Percentiles rank a stretch among this genome's conserved stretches.
phyloP scores from a whole-genome alignment of 1,140 invertebrate species.

The Aporrectodea caliginosa region DNA sequence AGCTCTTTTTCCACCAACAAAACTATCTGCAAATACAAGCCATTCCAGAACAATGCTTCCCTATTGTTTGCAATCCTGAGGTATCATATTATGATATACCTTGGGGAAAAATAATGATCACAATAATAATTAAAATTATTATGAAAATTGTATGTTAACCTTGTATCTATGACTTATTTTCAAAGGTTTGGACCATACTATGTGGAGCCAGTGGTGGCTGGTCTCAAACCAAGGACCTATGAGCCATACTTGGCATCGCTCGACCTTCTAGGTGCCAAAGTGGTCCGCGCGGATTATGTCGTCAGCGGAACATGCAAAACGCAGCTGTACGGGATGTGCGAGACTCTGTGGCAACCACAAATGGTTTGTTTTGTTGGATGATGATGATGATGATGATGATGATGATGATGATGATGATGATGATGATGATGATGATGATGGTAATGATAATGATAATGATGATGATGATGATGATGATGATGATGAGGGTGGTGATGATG shows the following conservation, averaged over 20 bases:
- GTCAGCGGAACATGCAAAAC: slow-evolving; percentile 88
- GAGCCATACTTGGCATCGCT: slow-evolving; percentile 88
- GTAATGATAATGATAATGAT: not conserved
- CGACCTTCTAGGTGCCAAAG: slow-evolving; percentile 89
- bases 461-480: too few species aligned
- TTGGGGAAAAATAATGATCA: too few species aligned
- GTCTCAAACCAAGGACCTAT: slow-evolving; percentile 78
- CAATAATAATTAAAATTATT: too few species aligned
- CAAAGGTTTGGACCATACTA: slow-evolving; percentile 91
- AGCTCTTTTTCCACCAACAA: too few species aligned
- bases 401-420: not conserved
- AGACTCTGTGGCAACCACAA: slow-evolving; percentile 56
- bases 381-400: not conserved
- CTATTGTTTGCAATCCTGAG: too few species aligned
- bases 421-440: not conserved
- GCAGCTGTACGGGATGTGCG: slow-evolving; percentile 96
- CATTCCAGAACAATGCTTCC: too few species aligned
- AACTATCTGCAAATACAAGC: too few species aligned
- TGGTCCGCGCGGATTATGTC: slow-evolving; percentile 87
- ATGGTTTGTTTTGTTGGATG: not conserved
- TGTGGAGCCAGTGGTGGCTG: slow-evolving; percentile 92
- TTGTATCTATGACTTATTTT: slow-evolving; percentile 14
- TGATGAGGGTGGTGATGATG: too few species aligned
- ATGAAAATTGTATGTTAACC: too few species aligned
- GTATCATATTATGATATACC: too few species aligned